A percentile compares a stretch with the other conserved stretches of the same genome.
Evolutionary conservation across 2,797 vertebrate genomes (phyloP).

Genomic region (Lepilemur ruficaudatus): DNA sequence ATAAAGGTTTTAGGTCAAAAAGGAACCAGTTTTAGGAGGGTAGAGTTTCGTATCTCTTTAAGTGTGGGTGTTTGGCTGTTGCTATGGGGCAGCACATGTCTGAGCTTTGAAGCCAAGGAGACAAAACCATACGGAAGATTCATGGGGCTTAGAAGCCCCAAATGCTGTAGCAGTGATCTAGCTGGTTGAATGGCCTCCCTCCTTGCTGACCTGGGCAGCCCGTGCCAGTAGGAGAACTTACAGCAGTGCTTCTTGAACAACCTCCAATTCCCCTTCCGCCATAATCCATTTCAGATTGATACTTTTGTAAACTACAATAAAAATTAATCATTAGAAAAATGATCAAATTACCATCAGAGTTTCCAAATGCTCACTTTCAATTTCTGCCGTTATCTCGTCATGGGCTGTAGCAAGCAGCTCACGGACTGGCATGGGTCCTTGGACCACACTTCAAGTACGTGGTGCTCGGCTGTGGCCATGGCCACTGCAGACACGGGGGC

Average conservation of each 20-base stretch:
- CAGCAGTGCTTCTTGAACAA: not conserved
- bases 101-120: not conserved
- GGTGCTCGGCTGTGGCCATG: not conserved
- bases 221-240: not conserved
- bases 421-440: fast-evolving
- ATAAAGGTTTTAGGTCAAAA: not conserved
- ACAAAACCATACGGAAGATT: not conserved
- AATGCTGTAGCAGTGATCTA: not conserved
- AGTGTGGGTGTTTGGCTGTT: not conserved
- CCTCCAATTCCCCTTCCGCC: not conserved
- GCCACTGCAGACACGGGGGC: not conserved
- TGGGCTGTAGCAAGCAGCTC: not conserved
- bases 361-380: not conserved
- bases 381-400: not conserved
- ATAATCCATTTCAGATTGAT: not conserved
- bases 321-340: not conserved
- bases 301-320: not conserved
- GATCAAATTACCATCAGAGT: not conserved
- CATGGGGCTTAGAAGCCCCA: not conserved
- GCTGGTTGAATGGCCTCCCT: not conserved
- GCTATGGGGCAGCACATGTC: not conserved
- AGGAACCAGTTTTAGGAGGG: not conserved
- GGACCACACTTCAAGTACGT: not conserved
- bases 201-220: not conserved
- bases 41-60: not conserved